Evolutionary conservation across 2,113 vertebrate species (phyloP).

Genomic region (Heteronetta atricapilla): DNA sequence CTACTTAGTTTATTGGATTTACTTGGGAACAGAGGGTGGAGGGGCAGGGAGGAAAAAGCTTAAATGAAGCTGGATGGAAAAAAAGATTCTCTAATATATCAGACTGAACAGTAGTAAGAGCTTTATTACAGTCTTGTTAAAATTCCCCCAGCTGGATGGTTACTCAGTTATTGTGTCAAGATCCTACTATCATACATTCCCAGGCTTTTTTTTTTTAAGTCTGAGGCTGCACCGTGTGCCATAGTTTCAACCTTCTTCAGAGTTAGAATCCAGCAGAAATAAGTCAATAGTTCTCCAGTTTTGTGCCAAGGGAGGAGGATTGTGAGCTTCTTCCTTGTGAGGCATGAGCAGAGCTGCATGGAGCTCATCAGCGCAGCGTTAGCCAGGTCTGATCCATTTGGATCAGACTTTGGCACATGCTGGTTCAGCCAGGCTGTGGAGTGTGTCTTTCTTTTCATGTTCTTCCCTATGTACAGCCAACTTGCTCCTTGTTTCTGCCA

Average conservation of each 20-base stretch:
- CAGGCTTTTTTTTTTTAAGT: not conserved
- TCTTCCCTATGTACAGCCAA: not conserved
- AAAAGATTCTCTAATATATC: slow-evolving; percentile 55
- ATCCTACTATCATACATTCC: slow-evolving; percentile 1
- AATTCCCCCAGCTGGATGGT: slow-evolving; percentile 47
- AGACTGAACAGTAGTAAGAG: slow-evolving; percentile 42
- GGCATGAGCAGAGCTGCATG: not conserved
- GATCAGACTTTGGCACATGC: not conserved
- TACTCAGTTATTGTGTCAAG: slow-evolving; percentile 37
- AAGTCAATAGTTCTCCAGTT: not conserved
- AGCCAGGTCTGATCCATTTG: not conserved
- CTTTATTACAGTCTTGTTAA: slow-evolving; percentile 64
- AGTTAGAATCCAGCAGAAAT: not conserved
- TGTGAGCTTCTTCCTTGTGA: not conserved
- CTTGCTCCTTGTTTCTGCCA: not conserved
- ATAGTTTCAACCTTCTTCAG: not conserved
- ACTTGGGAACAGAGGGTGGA: slow-evolving; percentile 12
- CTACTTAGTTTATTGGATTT: slow-evolving; percentile 80
- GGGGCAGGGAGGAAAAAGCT: slow-evolving; percentile 37
- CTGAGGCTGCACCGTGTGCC: not conserved
- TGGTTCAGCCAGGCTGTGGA: not conserved
- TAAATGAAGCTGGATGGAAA: slow-evolving; percentile 67
- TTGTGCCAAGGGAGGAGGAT: not conserved
- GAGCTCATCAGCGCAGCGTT: not conserved
- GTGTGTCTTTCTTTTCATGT: not conserved